phyloP scores from a whole-genome alignment of 35 echinoderm and acorn worm species.

The Apostichopus californicus region DNA sequence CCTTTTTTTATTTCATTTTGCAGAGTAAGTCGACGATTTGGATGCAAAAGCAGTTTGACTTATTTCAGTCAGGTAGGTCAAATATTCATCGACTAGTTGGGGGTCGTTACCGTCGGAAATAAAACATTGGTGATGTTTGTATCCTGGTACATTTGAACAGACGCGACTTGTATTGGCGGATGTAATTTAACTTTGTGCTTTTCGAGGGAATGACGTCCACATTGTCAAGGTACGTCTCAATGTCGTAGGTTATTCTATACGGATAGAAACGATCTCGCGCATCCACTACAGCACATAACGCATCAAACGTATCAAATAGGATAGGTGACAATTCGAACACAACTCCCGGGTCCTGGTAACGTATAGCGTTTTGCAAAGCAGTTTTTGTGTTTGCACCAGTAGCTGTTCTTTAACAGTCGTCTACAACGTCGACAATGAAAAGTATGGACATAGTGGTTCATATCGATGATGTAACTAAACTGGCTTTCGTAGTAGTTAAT shows the following conservation, averaged over 20 bases:
- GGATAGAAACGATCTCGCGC: slow-evolving; percentile 4
- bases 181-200: slow-evolving; percentile 10
- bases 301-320: slow-evolving; percentile 38
- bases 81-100: not conserved
- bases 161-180: not conserved
- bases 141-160: slow-evolving; percentile 27
- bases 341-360: not conserved
- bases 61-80: not conserved
- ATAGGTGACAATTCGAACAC: slow-evolving; percentile 25
- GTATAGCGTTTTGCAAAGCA: slow-evolving; percentile 24
- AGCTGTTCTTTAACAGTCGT: slow-evolving; percentile 14
- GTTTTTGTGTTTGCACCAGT: not conserved
- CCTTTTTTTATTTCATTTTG: too few relatives aligned
- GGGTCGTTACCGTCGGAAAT: slow-evolving; percentile 15
- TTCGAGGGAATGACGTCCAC: not conserved
- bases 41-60: not conserved
- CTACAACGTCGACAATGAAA: slow-evolving; percentile 5
- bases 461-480: slow-evolving; percentile 5
- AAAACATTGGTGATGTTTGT: slow-evolving; percentile 19
- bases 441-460: not conserved
- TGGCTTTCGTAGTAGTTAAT: slow-evolving; percentile 27
- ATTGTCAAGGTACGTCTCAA: slow-evolving; percentile 44
- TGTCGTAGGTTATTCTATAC: slow-evolving; percentile 49
- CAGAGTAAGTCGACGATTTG: too few relatives aligned
- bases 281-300: slow-evolving; percentile 24